Percentiles rank a stretch among this genome's conserved stretches.
These are phyloP conservation scores for Pseudolaguvia tuberculata DNA, from an alignment of 2,113 vertebrate species.

Conservation along the genomic window DNA sequence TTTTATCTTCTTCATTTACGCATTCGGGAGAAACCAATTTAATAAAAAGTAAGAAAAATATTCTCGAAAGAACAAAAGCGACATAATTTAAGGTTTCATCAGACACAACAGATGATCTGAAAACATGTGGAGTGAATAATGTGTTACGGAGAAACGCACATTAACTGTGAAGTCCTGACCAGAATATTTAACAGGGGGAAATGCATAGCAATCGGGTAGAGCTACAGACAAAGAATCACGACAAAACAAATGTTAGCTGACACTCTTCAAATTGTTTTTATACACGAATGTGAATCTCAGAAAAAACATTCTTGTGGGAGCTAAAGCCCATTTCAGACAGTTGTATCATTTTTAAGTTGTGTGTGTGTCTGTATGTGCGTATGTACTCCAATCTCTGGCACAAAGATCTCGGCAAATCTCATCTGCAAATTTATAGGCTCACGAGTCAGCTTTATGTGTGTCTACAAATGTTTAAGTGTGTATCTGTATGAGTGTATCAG, in stretches of 20 bases:
- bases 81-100: not conserved
- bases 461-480: not conserved
- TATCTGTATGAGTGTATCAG: not conserved
- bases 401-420: not conserved
- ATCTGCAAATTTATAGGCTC: not conserved
- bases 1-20: not conserved
- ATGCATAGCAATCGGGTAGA: constrained; percentile 3
- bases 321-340: not conserved
- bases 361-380: constrained; percentile 4
- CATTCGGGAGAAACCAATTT: not conserved
- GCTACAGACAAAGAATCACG: not conserved
- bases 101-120: not conserved
- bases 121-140: constrained; percentile 10
- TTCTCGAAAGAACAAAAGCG: not conserved
- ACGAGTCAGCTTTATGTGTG: not conserved
- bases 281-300: not conserved
- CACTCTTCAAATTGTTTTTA: constrained; percentile 32
- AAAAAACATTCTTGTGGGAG: constrained; percentile 7
- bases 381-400: not conserved
- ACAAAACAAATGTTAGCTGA: constrained; percentile 9
- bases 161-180: constrained; percentile 9
- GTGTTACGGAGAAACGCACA: not conserved
- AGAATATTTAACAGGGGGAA: constrained; percentile 15
- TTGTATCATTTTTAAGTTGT: no score
- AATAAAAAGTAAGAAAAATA: not conserved